These are phyloP conservation scores for Lepidothrix coronata DNA, from an alignment of 2,113 vertebrate genomes.

Conservation along the genomic window DNA sequence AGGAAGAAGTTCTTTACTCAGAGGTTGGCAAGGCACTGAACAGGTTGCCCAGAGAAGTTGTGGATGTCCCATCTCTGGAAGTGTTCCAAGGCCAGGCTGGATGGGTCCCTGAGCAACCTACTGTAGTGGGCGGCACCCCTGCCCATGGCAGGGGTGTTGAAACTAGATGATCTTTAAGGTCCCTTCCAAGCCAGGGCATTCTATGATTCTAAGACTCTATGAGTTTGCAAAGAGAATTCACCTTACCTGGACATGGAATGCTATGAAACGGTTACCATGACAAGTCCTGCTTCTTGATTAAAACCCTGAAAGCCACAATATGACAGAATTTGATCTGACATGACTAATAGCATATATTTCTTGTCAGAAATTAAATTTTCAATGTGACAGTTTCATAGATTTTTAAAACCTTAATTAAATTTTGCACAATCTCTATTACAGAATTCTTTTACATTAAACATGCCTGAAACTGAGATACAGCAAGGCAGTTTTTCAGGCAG, in stretches of 20 bases:
- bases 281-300: not conserved
- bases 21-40: rapidly evolving
- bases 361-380: not conserved
- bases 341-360: not conserved
- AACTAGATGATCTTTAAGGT: not conserved
- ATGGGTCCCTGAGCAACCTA: not conserved
- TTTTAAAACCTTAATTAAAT: not conserved
- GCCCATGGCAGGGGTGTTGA: not conserved
- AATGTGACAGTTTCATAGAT: not conserved
- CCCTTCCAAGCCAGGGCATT: not conserved
- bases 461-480: not conserved
- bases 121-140: not conserved
- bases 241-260: not conserved
- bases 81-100: not conserved
- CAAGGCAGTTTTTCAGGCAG: not conserved
- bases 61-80: not conserved
- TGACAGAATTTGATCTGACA: not conserved
- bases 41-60: not conserved
- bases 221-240: not conserved
- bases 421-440: not conserved
- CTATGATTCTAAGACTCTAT: not conserved
- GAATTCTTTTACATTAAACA: not conserved
- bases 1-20: not conserved
- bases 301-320: not conserved
- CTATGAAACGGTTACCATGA: not conserved